Conservation (phyloP, 2,113 vertebrate species). For the Macheiramphus alcinus region DNA sequence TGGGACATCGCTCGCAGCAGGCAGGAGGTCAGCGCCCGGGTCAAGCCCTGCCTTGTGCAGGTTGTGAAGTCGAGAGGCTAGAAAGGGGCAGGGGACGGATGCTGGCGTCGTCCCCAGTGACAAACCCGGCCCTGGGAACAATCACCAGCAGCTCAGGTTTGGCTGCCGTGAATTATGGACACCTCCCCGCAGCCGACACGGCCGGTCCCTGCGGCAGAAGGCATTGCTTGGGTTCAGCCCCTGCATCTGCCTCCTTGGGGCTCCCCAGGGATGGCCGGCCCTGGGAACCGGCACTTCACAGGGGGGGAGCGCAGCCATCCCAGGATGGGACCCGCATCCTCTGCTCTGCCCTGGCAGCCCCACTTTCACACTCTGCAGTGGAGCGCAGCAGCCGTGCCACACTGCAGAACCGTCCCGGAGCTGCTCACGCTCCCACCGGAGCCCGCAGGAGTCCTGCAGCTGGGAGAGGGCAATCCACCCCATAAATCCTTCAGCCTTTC, state of each 20-base stretch:
- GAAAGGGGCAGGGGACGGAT: background rate
- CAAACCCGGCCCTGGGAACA: background rate
- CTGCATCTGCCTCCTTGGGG: background rate
- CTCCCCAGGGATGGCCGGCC: background rate
- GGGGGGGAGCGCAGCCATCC: background rate
- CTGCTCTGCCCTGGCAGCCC: background rate
- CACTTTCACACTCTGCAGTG: accelerated
- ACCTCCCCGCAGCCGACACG: background rate
- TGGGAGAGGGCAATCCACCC: background rate
- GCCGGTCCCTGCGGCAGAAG: background rate
- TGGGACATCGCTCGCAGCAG: accelerated
- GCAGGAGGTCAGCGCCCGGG: background rate
- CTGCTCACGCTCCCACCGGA: accelerated
- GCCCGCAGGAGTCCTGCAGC: background rate
- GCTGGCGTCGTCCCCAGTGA: background rate
- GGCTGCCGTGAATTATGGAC: background rate
- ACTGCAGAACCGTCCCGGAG: accelerated
- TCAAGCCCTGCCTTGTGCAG: background rate
- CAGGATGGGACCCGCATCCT: accelerated
- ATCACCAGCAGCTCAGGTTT: background rate
- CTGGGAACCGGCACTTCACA: background rate
- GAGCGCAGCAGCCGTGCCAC: accelerated
- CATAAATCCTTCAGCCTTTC: background rate
- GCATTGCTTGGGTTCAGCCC: constrained; percentile 55
- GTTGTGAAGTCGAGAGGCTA: background rate